A percentile compares a stretch with the other conserved stretches of the same genome.
These are phyloP conservation scores for Bombycilla garrulus DNA, from an alignment of 2,113 vertebrate species.

Conservation along the genomic window DNA sequence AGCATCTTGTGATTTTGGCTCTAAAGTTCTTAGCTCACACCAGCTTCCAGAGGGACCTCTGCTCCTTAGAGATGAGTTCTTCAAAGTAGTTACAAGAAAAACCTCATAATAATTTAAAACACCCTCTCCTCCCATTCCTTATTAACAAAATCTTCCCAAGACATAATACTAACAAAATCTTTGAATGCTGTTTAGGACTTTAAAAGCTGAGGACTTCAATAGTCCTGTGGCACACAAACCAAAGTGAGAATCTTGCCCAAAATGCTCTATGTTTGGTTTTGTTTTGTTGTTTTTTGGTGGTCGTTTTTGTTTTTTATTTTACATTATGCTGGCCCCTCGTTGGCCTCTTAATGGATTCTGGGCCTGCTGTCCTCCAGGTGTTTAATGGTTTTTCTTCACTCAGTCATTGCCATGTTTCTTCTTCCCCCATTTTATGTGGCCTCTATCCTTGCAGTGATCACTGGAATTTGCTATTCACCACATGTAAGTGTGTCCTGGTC, in stretches of 20 bases:
- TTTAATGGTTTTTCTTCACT: not conserved
- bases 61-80: not conserved
- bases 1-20: not conserved
- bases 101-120: not conserved
- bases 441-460: not conserved
- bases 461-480: not conserved
- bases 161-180: not conserved
- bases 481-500: not conserved
- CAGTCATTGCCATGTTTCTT: not conserved
- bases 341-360: not conserved
- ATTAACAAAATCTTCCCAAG: not conserved
- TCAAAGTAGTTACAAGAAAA: not conserved
- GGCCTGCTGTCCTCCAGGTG: not conserved
- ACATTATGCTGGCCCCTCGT: not conserved
- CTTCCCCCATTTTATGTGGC: not conserved
- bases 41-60: not conserved
- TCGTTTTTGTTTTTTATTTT: not conserved
- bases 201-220: not conserved
- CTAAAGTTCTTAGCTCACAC: not conserved
- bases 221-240: not conserved
- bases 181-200: not conserved
- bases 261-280: not conserved
- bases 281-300: not conserved
- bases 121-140: not conserved
- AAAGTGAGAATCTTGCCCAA: not conserved